phyloP scores from a whole-genome alignment of 1,140 invertebrate genomes.

The Drosophila bocqueti region DNA sequence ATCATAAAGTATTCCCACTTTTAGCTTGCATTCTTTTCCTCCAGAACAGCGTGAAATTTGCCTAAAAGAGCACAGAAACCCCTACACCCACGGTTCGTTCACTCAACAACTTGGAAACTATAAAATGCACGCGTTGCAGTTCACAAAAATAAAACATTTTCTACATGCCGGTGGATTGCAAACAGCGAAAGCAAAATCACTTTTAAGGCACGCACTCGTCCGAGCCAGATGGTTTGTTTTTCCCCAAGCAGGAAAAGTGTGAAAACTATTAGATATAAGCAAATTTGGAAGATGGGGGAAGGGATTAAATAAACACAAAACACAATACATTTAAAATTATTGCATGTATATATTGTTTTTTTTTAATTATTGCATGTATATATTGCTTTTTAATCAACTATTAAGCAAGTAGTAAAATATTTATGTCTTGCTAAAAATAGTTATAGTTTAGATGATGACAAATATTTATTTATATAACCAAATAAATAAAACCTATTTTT shows the following conservation, averaged over 20 bases:
- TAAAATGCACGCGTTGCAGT: slow-evolving; percentile 78
- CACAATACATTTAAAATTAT: background rate
- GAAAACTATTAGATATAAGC: slow-evolving; percentile 50
- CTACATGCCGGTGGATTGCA: slow-evolving; percentile 5
- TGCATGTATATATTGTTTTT: too few species aligned
- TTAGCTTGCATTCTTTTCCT: slow-evolving; percentile 24
- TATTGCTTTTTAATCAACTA: too few species aligned
- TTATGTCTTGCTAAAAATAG: too few species aligned
- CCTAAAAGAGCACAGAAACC: slow-evolving; percentile 30
- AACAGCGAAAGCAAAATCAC: slow-evolving; percentile 33
- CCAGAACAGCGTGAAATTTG: slow-evolving; percentile 30
- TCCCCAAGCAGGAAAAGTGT: slow-evolving; percentile 51
- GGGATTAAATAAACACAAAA: slow-evolving; percentile 6
- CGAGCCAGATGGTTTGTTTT: slow-evolving; percentile 60
- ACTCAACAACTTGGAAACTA: slow-evolving; percentile 62
- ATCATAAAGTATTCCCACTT: slow-evolving; percentile 47
- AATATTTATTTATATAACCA: background rate
- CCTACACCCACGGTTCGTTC: slow-evolving; percentile 36
- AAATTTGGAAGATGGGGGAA: slow-evolving; percentile 1
- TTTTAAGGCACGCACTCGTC: slow-evolving; percentile 56
- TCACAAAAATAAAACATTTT: slow-evolving; percentile 34
- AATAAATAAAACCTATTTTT: background rate
- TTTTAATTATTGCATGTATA: too few species aligned
- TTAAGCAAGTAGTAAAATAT: too few species aligned
- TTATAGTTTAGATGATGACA: background rate